A percentile compares a stretch with the other conserved stretches of the same genome.
Evolutionary conservation across 1,140 invertebrate genomes (phyloP).

Genomic region (Trichonephila inaurata): DNA sequence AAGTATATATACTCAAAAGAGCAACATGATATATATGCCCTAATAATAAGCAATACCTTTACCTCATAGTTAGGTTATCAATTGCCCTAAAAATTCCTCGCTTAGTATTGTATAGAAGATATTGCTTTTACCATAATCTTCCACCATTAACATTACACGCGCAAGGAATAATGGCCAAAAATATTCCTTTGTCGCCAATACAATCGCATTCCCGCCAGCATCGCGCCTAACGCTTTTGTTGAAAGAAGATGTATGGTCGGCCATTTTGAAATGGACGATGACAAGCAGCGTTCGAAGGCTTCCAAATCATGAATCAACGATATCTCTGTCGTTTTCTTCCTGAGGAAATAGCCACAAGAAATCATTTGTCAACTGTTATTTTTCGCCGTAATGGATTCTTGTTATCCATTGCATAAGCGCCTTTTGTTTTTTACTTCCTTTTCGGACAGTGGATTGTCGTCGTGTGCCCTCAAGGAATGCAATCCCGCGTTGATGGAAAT

Average conservation of each 20-base stretch:
- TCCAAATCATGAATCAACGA: conserved; percentile 17
- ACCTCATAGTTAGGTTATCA: background rate
- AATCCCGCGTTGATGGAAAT: background rate
- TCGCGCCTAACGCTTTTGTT: conserved; percentile 1
- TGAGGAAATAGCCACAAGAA: conserved; percentile 28
- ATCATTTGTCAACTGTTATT: conserved; percentile 51
- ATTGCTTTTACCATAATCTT: conserved; percentile 27
- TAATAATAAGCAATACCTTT: too few species aligned
- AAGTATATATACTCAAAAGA: too few species aligned
- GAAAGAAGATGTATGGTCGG: conserved; percentile 19
- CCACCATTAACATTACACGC: conserved; percentile 6
- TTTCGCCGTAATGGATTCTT: conserved; percentile 38
- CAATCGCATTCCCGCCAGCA: conserved; percentile 8
- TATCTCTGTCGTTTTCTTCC: conserved; percentile 9
- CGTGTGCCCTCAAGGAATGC: background rate
- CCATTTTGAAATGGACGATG: conserved; percentile 40
- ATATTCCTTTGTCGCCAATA: conserved; percentile 14
- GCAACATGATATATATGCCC: too few species aligned
- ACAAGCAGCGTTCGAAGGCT: conserved; percentile 31
- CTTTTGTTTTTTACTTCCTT: conserved; percentile 22
- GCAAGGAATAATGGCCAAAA: background rate
- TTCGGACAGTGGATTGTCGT: background rate
- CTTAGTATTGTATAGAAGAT: background rate
- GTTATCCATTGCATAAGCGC: conserved; percentile 29
- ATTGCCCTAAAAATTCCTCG: background rate